phyloP scores from a whole-genome alignment of 2,797 vertebrate genomes.

The Benthosema pterotum region DNA sequence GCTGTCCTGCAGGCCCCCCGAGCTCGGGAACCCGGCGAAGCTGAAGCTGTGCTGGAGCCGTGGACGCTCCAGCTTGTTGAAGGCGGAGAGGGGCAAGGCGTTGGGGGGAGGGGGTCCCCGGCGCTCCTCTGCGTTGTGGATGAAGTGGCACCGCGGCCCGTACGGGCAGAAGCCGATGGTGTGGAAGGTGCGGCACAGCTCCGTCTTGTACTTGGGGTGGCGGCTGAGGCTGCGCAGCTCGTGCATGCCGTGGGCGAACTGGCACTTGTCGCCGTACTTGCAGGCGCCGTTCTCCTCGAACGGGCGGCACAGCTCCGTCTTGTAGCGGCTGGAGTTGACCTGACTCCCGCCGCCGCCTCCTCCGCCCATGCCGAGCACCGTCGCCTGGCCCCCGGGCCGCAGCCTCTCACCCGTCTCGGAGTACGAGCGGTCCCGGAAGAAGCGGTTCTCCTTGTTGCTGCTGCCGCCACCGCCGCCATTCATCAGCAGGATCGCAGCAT shows the following conservation, averaged over 20 bases:
- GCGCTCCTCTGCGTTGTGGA: slow-evolving; percentile 86
- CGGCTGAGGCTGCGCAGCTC: slow-evolving; percentile 84
- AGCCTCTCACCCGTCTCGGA: slow-evolving; percentile 84
- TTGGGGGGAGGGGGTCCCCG: slow-evolving; percentile 68
- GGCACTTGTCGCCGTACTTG: slow-evolving; percentile 86
- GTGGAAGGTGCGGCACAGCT: slow-evolving; percentile 87
- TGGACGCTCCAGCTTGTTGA: slow-evolving; percentile 77
- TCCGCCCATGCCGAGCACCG: not conserved
- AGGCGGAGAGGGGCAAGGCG: slow-evolving; percentile 51
- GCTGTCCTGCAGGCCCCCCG: slow-evolving; percentile 82
- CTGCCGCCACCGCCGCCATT: slow-evolving; percentile 50
- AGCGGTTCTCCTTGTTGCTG: slow-evolving; percentile 83
- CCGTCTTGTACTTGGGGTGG: slow-evolving; percentile 88
- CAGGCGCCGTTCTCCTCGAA: slow-evolving; percentile 85
- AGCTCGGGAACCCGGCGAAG: slow-evolving; percentile 86
- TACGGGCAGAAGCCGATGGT: slow-evolving; percentile 86
- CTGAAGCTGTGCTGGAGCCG: slow-evolving; percentile 90
- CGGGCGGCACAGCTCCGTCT: slow-evolving; percentile 86
- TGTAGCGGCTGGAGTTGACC: slow-evolving; percentile 85
- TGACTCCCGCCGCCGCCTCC: slow-evolving; percentile 60
- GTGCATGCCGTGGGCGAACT: slow-evolving; percentile 84
- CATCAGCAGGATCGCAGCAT: slow-evolving; percentile 65
- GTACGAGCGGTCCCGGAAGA: slow-evolving; percentile 86
- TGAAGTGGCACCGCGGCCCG: slow-evolving; percentile 85
- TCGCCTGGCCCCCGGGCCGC: slow-evolving; percentile 63